Conservation (phyloP, 2,888 invertebrate genomes). For the Cloeon dipterum region DNA sequence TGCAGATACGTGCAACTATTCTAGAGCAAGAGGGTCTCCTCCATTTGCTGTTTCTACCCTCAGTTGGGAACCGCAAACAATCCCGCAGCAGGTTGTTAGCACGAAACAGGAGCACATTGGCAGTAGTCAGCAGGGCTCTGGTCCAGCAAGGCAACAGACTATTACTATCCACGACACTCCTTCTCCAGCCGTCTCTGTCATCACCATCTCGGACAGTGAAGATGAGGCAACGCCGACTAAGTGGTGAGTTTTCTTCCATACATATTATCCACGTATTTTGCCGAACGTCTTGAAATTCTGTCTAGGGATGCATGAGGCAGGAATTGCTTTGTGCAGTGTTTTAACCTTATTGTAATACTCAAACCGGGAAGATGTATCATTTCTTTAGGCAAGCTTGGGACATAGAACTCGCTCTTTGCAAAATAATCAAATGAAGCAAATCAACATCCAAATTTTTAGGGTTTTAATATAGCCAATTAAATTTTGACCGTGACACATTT, state of each 20-base stretch:
- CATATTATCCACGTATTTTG: too few species aligned
- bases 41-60: constrained; percentile 4
- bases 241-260: too few species aligned
- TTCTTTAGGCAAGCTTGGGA: background rate
- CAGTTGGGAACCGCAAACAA: constrained; percentile 11
- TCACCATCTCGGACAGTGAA: constrained; percentile 88
- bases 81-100: constrained; percentile 8
- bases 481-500: too few species aligned
- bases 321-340: constrained; percentile 2
- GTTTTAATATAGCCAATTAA: too few species aligned
- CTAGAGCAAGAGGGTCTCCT: constrained; percentile 5
- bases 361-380: background rate
- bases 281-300: too few species aligned
- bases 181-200: constrained; percentile 82
- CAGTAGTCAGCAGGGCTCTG: background rate
- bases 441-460: too few species aligned
- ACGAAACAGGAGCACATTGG: constrained; percentile 11
- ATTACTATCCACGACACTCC: constrained; percentile 92
- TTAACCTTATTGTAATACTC: background rate
- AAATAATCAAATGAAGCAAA: too few species aligned
- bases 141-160: constrained; percentile 42
- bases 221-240: constrained; percentile 43
- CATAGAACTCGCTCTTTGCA: too few species aligned
- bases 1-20: constrained; percentile 4
- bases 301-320: too few species aligned